Conservation (phyloP, 2,888 invertebrate genomes). For the Standfussiana lucernea region DNA sequence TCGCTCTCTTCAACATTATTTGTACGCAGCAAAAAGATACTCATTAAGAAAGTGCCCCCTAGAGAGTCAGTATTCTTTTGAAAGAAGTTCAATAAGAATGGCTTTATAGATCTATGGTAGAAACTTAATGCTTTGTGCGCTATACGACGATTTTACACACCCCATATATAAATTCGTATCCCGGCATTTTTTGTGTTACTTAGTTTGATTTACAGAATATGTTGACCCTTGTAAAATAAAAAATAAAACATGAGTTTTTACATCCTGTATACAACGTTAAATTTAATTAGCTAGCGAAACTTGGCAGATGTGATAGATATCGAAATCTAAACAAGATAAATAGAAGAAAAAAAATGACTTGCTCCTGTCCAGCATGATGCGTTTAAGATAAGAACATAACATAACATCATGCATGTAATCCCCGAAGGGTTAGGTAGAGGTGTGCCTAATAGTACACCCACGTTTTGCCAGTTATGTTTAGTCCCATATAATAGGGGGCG, state of each 20-base stretch:
- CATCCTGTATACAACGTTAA: background rate
- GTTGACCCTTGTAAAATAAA: background rate
- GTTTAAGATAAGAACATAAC: no score
- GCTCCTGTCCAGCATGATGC: no score
- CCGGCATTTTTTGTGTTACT: background rate
- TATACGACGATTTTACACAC: background rate
- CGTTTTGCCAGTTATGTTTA: no score
- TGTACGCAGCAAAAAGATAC: background rate
- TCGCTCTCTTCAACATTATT: background rate
- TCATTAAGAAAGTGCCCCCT: background rate
- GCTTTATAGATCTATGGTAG: background rate
- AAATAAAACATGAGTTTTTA: background rate
- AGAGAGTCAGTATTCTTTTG: background rate
- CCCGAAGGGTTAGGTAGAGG: no score
- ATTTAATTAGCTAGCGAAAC: no score
- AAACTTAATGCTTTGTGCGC: background rate
- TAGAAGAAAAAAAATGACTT: no score
- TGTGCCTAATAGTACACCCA: no score
- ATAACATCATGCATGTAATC: no score
- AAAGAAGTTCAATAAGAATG: background rate
- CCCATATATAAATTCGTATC: background rate
- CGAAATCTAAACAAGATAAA: background rate
- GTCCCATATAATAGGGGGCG: no score
- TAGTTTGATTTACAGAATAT: background rate
- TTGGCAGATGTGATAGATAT: background rate